These are phyloP conservation scores for Parasteatoda lunata DNA, from an alignment of 2,888 invertebrate genomes.

Conservation along the genomic window DNA sequence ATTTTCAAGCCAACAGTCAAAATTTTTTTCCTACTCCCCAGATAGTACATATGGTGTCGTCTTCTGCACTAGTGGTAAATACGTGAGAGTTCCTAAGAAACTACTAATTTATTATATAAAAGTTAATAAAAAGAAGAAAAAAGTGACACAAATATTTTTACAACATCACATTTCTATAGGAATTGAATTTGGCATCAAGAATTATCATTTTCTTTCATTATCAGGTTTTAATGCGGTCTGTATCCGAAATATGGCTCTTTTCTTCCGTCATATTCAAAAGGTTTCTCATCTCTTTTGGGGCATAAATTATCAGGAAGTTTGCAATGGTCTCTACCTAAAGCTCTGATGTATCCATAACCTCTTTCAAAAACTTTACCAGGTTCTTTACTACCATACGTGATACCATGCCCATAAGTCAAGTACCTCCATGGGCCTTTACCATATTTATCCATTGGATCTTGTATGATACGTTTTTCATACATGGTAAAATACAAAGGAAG, in stretches of 20 bases:
- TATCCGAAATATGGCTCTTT: constrained; percentile 66
- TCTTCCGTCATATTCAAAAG: constrained; percentile 61
- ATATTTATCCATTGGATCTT: constrained; percentile 46
- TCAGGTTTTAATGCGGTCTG: constrained; percentile 40
- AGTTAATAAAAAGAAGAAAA: no score
- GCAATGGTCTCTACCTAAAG: constrained; percentile 62
- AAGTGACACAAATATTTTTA: no score
- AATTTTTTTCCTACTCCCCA: no score
- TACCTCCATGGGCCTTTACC: constrained; percentile 66
- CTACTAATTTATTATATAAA: no score
- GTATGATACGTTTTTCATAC: constrained; percentile 58
- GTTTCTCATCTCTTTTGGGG: constrained; percentile 43
- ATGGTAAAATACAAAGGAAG: constrained; percentile 56
- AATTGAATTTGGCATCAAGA: no score
- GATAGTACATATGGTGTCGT: no score
- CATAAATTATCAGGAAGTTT: constrained; percentile 47
- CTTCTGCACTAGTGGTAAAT: no score
- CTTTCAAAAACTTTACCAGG: constrained; percentile 62
- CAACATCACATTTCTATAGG: no score
- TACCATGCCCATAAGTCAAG: constrained; percentile 62
- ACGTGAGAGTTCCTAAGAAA: no score
- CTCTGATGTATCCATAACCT: constrained; percentile 65
- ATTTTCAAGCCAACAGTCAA: no score
- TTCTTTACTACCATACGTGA: constrained; percentile 65
- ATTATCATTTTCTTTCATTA: no score